Percentiles rank a stretch among this genome's conserved stretches.
phyloP scores from a whole-genome alignment of 2,113 vertebrate genomes.

The Epinephelus lanceolatus region DNA sequence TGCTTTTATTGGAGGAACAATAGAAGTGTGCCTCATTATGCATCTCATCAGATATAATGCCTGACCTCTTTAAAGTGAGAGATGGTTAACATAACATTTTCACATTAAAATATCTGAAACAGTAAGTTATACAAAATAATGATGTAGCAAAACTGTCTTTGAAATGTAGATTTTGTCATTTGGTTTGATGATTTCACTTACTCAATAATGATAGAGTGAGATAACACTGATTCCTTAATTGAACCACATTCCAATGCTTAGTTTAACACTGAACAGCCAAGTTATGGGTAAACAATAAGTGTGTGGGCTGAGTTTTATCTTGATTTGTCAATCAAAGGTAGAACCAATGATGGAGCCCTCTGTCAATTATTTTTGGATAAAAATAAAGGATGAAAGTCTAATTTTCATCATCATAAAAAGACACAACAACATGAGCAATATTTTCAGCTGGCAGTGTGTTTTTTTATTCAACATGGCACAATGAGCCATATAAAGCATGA shows the following conservation, averaged over 20 bases:
- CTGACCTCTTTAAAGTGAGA: constrained; percentile 1
- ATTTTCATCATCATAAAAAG: not conserved
- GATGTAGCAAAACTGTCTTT: not conserved
- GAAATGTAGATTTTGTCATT: not conserved
- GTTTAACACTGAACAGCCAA: not conserved
- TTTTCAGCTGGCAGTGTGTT: not conserved
- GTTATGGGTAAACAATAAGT: not conserved
- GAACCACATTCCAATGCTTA: not conserved
- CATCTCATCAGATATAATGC: not conserved
- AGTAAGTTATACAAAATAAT: not conserved
- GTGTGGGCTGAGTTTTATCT: not conserved
- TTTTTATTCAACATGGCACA: constrained; percentile 41
- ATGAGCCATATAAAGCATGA: too few relatives aligned
- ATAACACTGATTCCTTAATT: not conserved
- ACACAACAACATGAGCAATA: not conserved
- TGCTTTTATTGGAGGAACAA: constrained; percentile 40
- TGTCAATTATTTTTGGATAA: too few relatives aligned
- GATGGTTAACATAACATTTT: not conserved
- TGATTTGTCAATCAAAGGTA: not conserved
- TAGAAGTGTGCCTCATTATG: constrained; percentile 56
- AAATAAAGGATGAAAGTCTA: too few relatives aligned
- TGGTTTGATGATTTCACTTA: not conserved
- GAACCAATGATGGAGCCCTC: not conserved
- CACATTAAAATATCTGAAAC: not conserved
- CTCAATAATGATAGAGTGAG: not conserved